phyloP scores from a whole-genome alignment of 2,113 vertebrate species.

The Rhynchomys soricoides region DNA sequence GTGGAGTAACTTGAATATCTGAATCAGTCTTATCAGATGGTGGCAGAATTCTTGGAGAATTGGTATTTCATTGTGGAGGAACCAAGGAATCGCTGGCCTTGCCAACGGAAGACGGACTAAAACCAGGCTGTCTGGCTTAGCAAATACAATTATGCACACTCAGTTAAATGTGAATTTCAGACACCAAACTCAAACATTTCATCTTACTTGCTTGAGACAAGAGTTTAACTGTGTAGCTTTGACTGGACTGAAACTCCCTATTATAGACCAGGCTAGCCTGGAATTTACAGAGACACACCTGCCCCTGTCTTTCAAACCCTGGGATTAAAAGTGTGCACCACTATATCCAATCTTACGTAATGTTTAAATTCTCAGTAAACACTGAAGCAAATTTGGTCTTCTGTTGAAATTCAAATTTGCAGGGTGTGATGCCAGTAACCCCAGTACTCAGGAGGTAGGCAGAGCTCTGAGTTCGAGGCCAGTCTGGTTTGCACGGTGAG shows the following conservation, averaged over 20 bases:
- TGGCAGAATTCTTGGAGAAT: background rate
- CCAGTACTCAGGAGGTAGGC: background rate
- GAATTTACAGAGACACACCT: background rate
- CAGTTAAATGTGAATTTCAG: conserved; percentile 35
- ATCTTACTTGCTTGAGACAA: background rate
- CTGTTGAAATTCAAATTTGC: conserved; percentile 13
- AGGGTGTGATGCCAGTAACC: background rate
- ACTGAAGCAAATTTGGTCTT: conserved; percentile 30
- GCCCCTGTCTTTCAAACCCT: background rate
- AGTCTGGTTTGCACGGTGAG: background rate
- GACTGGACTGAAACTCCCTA: background rate
- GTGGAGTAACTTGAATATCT: background rate
- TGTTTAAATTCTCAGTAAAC: background rate
- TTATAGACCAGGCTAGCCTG: background rate
- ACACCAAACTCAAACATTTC: background rate
- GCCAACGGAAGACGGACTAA: background rate
- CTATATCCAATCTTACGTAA: background rate
- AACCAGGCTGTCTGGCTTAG: background rate
- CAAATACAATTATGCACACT: background rate
- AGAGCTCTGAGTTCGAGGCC: background rate
- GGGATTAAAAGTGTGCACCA: background rate
- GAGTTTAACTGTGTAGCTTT: background rate
- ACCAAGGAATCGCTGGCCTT: background rate
- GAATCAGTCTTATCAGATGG: conserved; percentile 20
- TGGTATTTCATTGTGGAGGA: background rate